Percentiles rank a stretch among this genome's conserved stretches.
Conservation (phyloP, 1,140 invertebrate species). For the Zaprionus capensis region DNA sequence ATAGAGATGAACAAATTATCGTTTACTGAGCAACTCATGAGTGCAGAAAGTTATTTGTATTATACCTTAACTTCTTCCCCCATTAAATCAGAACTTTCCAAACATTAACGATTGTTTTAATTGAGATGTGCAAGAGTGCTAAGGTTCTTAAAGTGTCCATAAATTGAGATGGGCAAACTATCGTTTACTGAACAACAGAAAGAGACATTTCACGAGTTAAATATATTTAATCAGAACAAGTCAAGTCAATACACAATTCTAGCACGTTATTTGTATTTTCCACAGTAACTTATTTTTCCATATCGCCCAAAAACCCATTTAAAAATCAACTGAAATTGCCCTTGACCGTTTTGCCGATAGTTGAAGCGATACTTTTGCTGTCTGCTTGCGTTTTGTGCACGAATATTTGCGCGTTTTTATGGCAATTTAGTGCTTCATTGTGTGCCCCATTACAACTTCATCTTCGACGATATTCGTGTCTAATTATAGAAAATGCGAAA, state of each 20-base stretch:
- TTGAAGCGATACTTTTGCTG: slow-evolving; percentile 4
- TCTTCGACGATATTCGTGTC: slow-evolving; percentile 30
- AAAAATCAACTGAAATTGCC: neutral
- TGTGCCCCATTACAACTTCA: slow-evolving; percentile 34
- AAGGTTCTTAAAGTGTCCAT: too few species aligned
- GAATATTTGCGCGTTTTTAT: slow-evolving; percentile 17
- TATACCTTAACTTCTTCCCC: too few species aligned
- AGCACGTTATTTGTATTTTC: neutral
- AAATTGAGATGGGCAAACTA: too few species aligned
- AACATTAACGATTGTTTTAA: too few species aligned
- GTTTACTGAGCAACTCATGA: too few species aligned
- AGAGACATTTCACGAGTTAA: too few species aligned
- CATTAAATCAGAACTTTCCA: too few species aligned
- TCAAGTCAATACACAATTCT: neutral
- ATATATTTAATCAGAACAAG: neutral
- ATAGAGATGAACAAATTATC: neutral
- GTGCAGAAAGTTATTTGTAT: too few species aligned
- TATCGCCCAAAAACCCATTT: neutral
- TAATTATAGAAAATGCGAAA: slow-evolving; percentile 63
- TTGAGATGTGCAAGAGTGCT: too few species aligned
- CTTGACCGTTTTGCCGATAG: slow-evolving; percentile 5
- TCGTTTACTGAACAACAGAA: too few species aligned
- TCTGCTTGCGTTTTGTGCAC: slow-evolving; percentile 6
- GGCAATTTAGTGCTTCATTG: slow-evolving; percentile 32
- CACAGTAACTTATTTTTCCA: neutral